phyloP scores from a whole-genome alignment of 2,888 invertebrate genomes.

The Hypsopygia costalis region DNA sequence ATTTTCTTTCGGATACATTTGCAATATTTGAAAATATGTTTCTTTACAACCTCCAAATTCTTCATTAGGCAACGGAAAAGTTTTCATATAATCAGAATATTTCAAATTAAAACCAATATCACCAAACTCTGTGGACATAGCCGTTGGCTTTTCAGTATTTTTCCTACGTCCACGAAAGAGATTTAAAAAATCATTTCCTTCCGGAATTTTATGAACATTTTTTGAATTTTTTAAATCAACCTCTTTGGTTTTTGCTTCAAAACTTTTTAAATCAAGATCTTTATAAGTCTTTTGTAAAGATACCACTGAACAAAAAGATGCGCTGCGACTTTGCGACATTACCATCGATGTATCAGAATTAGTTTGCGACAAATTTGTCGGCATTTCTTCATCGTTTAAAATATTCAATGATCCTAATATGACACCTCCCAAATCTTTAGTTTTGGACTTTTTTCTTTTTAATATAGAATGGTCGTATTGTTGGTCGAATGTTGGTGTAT shows the following conservation, averaged over 20 bases:
- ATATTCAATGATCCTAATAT: slow-evolving; percentile 50
- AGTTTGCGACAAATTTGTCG: slow-evolving; percentile 14
- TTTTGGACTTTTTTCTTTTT: slow-evolving; percentile 1
- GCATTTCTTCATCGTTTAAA: slow-evolving; percentile 40
- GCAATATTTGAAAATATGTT: slow-evolving; percentile 31
- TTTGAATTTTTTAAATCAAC: not conserved
- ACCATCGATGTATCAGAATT: not conserved
- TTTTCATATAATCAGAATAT: slow-evolving; percentile 46
- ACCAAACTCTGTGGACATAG: slow-evolving; percentile 47
- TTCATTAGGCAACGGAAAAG: slow-evolving; percentile 20
- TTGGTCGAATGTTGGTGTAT: slow-evolving; percentile 1
- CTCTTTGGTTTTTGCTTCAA: slow-evolving; percentile 25
- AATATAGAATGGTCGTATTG: not conserved
- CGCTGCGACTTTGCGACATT: slow-evolving; percentile 25
- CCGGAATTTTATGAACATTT: slow-evolving; percentile 37
- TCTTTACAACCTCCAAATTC: slow-evolving; percentile 26
- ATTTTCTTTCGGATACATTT: slow-evolving; percentile 54
- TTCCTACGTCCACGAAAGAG: slow-evolving; percentile 31
- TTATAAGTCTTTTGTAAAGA: slow-evolving; percentile 53
- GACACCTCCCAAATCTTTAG: slow-evolving; percentile 31
- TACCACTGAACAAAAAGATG: slow-evolving; percentile 41
- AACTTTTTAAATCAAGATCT: slow-evolving; percentile 53
- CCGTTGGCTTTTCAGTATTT: slow-evolving; percentile 19
- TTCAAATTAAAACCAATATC: slow-evolving; percentile 57
- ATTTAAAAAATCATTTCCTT: slow-evolving; percentile 35